These are phyloP conservation scores for Ophion obscuratus DNA, from an alignment of 2,888 invertebrate species.

Conservation along the genomic window DNA sequence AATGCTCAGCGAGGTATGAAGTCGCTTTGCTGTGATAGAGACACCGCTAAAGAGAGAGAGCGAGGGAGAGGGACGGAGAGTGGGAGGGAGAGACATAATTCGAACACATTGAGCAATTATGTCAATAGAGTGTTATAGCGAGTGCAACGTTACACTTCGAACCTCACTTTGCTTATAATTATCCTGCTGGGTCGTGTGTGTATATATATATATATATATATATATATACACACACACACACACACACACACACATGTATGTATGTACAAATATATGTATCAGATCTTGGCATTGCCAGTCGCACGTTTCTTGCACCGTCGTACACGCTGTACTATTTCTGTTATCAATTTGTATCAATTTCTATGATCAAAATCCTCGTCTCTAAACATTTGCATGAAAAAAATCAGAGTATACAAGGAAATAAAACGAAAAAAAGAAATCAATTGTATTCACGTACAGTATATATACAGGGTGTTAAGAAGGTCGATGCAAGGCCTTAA, in stretches of 20 bases:
- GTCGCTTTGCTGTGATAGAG: slow-evolving; percentile 56
- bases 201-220: slow-evolving; percentile 24
- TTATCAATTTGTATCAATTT: slow-evolving; percentile 14
- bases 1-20: slow-evolving; percentile 64
- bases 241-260: too few relatives aligned
- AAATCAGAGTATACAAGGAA: too few relatives aligned
- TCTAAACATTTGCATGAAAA: neutral
- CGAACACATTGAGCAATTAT: slow-evolving; percentile 68
- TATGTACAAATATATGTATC: neutral
- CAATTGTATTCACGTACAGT: neutral
- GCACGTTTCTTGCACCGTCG: neutral
- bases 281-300: neutral
- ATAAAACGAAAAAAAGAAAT: neutral
- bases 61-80: slow-evolving; percentile 38
- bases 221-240: too few relatives aligned
- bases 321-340: slow-evolving; percentile 2
- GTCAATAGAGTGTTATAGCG: slow-evolving; percentile 64
- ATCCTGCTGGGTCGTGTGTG: slow-evolving; percentile 43
- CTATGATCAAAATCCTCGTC: slow-evolving; percentile 14
- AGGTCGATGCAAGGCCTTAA: too few relatives aligned
- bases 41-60: slow-evolving; percentile 41
- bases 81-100: slow-evolving; percentile 55
- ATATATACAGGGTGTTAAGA: too few relatives aligned
- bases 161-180: slow-evolving; percentile 59
- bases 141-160: slow-evolving; percentile 51